Evolutionary conservation across 2,888 invertebrate genomes (phyloP).

Genomic region (Pseudococcus jackbeardsleyi): DNA sequence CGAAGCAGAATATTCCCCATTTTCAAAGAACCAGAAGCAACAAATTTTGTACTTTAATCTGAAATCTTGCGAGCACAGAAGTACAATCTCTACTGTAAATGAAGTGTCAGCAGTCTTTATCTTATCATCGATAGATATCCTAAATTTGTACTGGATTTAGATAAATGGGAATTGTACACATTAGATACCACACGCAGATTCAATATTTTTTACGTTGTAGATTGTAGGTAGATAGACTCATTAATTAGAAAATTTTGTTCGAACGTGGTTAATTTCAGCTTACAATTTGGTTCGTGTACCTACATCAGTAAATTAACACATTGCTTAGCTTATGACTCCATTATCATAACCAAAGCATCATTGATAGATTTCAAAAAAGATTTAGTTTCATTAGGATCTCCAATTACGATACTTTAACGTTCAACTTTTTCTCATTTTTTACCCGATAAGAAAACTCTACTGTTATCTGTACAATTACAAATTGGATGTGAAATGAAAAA

Average conservation of each 20-base stretch:
- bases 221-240: background rate
- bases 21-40: too few relatives aligned
- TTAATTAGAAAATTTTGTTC: background rate
- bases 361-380: constrained; percentile 7
- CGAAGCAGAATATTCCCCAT: too few relatives aligned
- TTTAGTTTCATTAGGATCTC: background rate
- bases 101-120: constrained; percentile 17
- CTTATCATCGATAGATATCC: constrained; percentile 17
- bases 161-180: background rate
- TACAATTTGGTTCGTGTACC: background rate
- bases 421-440: too few relatives aligned
- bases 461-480: too few relatives aligned
- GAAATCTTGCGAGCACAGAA: too few relatives aligned
- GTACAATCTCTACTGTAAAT: background rate
- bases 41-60: too few relatives aligned
- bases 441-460: too few relatives aligned
- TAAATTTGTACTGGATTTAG: background rate
- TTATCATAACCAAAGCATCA: background rate
- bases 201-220: background rate
- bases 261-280: background rate
- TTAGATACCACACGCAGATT: background rate
- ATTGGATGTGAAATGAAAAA: too few relatives aligned
- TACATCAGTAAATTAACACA: background rate
- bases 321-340: background rate
- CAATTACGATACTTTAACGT: background rate